Conservation (phyloP, 2,113 vertebrate genomes). For the Pelmatolapia mariae region DNA sequence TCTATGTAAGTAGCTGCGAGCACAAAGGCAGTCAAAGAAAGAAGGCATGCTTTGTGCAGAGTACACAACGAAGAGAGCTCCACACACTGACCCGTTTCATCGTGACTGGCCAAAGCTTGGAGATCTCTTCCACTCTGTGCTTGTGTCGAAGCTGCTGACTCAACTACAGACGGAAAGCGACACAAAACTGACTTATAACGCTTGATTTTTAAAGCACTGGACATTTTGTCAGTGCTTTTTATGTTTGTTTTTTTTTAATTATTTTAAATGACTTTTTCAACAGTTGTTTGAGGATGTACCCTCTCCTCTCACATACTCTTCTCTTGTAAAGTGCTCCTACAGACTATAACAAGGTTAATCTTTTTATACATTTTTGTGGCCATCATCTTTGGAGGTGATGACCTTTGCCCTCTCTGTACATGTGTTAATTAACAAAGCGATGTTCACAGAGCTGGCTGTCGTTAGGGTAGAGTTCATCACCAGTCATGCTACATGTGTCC, state of each 20-base stretch:
- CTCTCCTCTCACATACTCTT: not conserved
- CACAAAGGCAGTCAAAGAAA: not conserved
- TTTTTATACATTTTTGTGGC: not conserved
- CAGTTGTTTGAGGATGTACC: not conserved
- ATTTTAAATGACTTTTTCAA: not conserved
- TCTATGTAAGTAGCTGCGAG: not conserved
- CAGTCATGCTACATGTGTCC: not conserved
- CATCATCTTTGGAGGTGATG: not conserved
- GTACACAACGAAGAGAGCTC: not conserved
- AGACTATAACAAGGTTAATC: not conserved
- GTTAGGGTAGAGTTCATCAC: not conserved
- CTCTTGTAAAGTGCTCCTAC: not conserved
- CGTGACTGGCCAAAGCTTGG: not conserved
- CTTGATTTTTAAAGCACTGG: not conserved
- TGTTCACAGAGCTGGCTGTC: not conserved
- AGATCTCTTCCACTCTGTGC: not conserved
- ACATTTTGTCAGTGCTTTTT: not conserved
- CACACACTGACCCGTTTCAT: not conserved
- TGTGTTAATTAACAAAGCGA: not conserved
- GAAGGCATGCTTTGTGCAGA: not conserved
- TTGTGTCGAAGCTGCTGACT: not conserved
- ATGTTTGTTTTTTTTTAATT: accelerated
- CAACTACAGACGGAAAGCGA: not conserved
- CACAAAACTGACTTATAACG: not conserved
- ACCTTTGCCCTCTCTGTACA: not conserved